Evolutionary conservation across 2,797 vertebrate genomes (phyloP).

Genomic region (Hydrocynus forskahlii): DNA sequence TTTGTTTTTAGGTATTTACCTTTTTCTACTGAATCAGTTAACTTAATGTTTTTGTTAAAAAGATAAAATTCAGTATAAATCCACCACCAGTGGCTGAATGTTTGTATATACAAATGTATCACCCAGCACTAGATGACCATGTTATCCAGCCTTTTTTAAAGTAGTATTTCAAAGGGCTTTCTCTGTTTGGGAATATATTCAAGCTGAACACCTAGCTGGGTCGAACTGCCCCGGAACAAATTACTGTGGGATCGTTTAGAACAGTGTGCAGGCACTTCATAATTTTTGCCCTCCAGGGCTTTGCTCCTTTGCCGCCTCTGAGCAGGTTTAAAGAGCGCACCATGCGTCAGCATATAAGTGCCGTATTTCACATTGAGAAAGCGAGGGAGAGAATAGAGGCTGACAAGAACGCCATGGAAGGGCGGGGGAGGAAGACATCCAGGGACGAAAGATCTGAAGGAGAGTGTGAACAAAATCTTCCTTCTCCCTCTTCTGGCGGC

Average conservation of each 20-base stretch:
- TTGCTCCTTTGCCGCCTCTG: background rate
- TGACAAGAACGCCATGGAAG: constrained; percentile 14
- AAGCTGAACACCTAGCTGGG: background rate
- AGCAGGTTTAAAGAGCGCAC: constrained; percentile 12
- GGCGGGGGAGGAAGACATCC: constrained; percentile 20
- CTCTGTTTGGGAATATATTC: background rate
- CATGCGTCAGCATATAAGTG: constrained; percentile 16
- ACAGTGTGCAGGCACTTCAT: background rate
- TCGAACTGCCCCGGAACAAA: background rate
- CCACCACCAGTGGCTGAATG: background rate
- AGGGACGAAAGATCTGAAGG: constrained; percentile 5
- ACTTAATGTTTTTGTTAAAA: too few relatives aligned
- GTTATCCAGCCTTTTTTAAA: background rate
- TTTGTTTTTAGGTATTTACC: too few relatives aligned
- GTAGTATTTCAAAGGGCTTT: background rate
- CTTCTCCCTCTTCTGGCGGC: constrained; percentile 50
- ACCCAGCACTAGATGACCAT: background rate
- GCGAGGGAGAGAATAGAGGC: constrained; percentile 23
- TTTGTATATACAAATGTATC: background rate
- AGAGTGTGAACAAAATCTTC: constrained; percentile 1
- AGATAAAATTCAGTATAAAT: background rate
- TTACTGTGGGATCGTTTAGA: constrained; percentile 7
- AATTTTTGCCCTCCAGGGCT: constrained; percentile 9
- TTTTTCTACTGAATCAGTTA: too few relatives aligned
- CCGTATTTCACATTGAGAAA: constrained; percentile 31